Evolutionary conservation across 2,113 vertebrate species (phyloP).

Genomic region (Phainopepla nitens): DNA sequence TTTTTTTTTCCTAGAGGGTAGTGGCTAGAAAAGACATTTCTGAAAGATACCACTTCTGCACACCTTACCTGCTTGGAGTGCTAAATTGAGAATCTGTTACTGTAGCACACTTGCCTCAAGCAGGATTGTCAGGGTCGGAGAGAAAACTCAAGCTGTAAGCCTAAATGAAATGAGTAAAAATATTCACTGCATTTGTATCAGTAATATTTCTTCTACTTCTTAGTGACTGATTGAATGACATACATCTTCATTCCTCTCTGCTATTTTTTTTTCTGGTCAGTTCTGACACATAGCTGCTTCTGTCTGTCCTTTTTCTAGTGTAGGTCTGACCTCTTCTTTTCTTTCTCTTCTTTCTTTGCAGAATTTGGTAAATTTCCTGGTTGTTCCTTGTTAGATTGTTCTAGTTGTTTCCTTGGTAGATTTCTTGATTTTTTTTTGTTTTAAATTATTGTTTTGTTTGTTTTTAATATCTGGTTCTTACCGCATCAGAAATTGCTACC

Average conservation of each 20-base stretch:
- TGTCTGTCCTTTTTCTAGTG: not conserved
- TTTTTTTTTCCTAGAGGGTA: not conserved
- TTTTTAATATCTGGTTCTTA: not conserved
- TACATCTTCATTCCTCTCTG: not conserved
- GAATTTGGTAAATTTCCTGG: too few species aligned
- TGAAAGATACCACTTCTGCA: not conserved
- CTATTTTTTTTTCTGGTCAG: not conserved
- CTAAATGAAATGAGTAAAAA: not conserved
- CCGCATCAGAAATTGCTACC: not conserved
- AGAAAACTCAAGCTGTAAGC: not conserved
- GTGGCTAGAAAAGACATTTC: accelerated
- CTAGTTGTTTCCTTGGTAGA: too few species aligned
- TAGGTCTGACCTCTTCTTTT: not conserved
- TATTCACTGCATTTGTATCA: not conserved
- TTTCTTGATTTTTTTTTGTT: not conserved
- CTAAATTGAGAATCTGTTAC: not conserved
- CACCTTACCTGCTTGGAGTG: not conserved
- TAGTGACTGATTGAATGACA: not conserved
- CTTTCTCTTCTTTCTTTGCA: not conserved
- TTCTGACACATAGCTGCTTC: not conserved
- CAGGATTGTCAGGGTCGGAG: not conserved
- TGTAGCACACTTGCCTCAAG: not conserved
- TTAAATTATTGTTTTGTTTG: not conserved
- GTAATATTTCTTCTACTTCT: not conserved
- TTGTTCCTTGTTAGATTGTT: too few species aligned